A percentile compares a stretch with the other conserved stretches of the same genome.
phyloP scores from a whole-genome alignment of 1,140 invertebrate species.

The Platorchestia sp. region DNA sequence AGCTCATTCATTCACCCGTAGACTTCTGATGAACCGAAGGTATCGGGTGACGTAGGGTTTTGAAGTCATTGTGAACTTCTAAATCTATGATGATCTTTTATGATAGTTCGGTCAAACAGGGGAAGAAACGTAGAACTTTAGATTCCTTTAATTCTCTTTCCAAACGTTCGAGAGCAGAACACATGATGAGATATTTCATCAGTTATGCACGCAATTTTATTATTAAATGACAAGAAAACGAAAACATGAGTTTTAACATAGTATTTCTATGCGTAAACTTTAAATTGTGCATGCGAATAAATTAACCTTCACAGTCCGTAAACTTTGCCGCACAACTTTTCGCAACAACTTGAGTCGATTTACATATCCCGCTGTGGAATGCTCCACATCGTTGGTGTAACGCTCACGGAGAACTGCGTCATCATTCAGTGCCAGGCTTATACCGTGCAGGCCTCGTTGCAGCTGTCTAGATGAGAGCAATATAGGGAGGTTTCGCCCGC shows the following conservation, averaged over 20 bases:
- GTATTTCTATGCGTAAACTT: background rate
- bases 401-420: background rate
- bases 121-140: background rate
- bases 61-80: background rate
- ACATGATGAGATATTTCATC: background rate
- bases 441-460: background rate
- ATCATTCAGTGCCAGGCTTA: background rate
- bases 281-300: background rate
- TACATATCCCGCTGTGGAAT: background rate
- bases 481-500: background rate
- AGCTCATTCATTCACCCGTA: background rate
- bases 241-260: too few species aligned
- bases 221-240: too few species aligned
- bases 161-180: too few species aligned
- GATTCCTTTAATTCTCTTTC: too few species aligned
- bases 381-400: background rate
- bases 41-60: background rate
- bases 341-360: background rate
- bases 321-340: background rate
- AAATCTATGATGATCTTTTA: background rate
- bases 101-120: background rate
- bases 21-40: background rate
- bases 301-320: background rate
- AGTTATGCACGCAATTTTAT: too few species aligned
- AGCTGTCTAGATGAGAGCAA: background rate